Evolutionary conservation across 2,797 vertebrate genomes (phyloP).

Genomic region (Xiphophorus birchmanni): DNA sequence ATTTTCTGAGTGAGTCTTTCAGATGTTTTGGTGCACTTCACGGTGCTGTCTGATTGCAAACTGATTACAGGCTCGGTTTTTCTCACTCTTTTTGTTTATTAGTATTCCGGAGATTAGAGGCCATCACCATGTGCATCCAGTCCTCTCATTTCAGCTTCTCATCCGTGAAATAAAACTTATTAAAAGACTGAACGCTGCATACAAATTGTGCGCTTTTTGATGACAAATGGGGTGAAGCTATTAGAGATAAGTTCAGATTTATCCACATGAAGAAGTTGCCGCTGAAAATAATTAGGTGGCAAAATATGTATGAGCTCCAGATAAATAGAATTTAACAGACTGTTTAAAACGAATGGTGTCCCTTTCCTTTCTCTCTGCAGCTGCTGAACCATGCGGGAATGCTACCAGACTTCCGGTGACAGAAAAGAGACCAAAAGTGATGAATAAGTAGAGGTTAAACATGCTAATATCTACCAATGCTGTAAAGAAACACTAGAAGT

Average conservation of each 20-base stretch:
- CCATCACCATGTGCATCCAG: slow-evolving; percentile 38
- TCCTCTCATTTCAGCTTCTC: slow-evolving; percentile 43
- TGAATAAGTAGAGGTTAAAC: not conserved
- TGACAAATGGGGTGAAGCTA: slow-evolving; percentile 36
- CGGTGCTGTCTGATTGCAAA: slow-evolving; percentile 51
- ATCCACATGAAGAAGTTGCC: not conserved
- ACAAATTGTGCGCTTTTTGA: slow-evolving; percentile 33
- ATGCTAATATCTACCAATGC: not conserved
- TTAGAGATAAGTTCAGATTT: slow-evolving; percentile 16
- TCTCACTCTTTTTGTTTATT: slow-evolving; percentile 51
- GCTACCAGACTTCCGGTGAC: not conserved
- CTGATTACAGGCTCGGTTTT: slow-evolving; percentile 53
- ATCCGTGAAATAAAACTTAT: slow-evolving; percentile 56
- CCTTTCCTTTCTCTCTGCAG: not conserved
- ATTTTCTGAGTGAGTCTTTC: slow-evolving; percentile 31
- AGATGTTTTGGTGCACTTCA: slow-evolving; percentile 30
- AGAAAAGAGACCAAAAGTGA: not conserved
- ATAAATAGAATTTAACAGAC: slow-evolving; percentile 5
- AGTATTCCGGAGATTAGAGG: slow-evolving; percentile 64
- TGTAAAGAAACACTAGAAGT: not conserved
- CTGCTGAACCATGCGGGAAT: not conserved
- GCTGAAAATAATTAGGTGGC: not conserved
- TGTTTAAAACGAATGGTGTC: not conserved
- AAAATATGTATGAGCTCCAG: slow-evolving; percentile 11
- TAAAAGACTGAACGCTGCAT: slow-evolving; percentile 45